Evolutionary conservation across 2,888 invertebrate species (phyloP).

Genomic region (Eucriotettix oculatus): DNA sequence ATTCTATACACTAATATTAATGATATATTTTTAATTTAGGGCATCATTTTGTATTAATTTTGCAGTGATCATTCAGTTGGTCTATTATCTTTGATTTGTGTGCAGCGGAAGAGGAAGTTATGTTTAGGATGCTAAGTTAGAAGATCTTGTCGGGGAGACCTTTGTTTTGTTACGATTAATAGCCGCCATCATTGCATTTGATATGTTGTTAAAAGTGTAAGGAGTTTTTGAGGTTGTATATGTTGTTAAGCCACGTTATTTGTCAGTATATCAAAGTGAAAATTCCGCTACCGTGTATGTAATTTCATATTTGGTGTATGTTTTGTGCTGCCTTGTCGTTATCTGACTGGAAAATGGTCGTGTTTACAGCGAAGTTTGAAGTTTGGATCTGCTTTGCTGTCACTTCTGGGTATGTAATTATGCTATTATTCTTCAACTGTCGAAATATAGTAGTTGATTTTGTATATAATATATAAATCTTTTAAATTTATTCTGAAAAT

Average conservation of each 20-base stretch:
- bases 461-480: no score
- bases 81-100: neutral
- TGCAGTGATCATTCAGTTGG: no score
- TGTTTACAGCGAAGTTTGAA: slow-evolving; percentile 62
- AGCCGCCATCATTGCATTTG: slow-evolving; percentile 74
- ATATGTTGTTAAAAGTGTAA: slow-evolving; percentile 56
- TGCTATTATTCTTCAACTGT: neutral
- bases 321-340: slow-evolving; percentile 22
- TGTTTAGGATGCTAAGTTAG: slow-evolving; percentile 22
- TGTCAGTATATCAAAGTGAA: slow-evolving; percentile 21
- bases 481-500: no score
- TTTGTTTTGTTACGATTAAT: slow-evolving; percentile 63
- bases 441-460: no score
- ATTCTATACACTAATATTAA: no score
- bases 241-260: slow-evolving; percentile 16
- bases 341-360: slow-evolving; percentile 36
- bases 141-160: slow-evolving; percentile 25
- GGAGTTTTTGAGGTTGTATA: slow-evolving; percentile 9
- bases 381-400: slow-evolving; percentile 44
- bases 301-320: slow-evolving; percentile 22
- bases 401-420: slow-evolving; percentile 32
- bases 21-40: no score
- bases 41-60: no score
- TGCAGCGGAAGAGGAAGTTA: neutral
- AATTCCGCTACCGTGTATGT: slow-evolving; percentile 17